These are phyloP conservation scores for Alligator sinensis DNA, from an alignment of 2,113 vertebrate genomes.

Conservation along the genomic window DNA sequence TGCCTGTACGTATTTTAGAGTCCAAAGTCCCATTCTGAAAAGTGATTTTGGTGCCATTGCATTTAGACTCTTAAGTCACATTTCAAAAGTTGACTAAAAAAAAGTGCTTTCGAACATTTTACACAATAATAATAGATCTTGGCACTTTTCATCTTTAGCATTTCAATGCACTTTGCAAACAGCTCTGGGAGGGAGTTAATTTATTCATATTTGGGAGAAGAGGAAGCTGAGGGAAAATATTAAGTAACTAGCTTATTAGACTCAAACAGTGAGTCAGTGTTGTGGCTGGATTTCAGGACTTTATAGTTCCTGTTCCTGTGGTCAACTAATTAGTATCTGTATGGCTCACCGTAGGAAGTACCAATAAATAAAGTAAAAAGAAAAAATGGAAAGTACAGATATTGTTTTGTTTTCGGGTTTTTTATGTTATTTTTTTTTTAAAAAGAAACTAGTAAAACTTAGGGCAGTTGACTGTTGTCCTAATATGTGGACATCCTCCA, in stretches of 20 bases:
- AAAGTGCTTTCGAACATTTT: neutral
- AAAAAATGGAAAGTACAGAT: neutral
- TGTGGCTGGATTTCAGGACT: conserved; percentile 55
- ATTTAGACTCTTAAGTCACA: neutral
- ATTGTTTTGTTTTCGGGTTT: too few species aligned
- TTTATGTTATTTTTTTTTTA: neutral
- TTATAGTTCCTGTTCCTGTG: conserved; percentile 63
- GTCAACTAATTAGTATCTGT: conserved; percentile 59
- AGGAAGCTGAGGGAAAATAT: neutral
- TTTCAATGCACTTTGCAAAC: conserved; percentile 17
- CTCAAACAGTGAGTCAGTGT: conserved; percentile 53
- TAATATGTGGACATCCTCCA: accelerated
- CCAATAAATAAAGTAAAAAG: conserved; percentile 48
- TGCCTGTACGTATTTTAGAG: too few species aligned
- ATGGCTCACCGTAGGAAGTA: conserved; percentile 44
- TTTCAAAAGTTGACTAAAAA: neutral
- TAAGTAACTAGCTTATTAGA: conserved; percentile 44
- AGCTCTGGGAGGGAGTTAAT: conserved; percentile 48
- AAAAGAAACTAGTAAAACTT: too few species aligned
- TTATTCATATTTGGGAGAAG: conserved; percentile 37
- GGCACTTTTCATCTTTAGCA: neutral
- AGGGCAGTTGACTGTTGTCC: neutral
- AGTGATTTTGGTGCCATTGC: too few species aligned
- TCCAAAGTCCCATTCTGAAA: neutral
- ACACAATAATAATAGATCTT: neutral